phyloP scores from a whole-genome alignment of 2,888 invertebrate species.

The Oasisia sp. region DNA sequence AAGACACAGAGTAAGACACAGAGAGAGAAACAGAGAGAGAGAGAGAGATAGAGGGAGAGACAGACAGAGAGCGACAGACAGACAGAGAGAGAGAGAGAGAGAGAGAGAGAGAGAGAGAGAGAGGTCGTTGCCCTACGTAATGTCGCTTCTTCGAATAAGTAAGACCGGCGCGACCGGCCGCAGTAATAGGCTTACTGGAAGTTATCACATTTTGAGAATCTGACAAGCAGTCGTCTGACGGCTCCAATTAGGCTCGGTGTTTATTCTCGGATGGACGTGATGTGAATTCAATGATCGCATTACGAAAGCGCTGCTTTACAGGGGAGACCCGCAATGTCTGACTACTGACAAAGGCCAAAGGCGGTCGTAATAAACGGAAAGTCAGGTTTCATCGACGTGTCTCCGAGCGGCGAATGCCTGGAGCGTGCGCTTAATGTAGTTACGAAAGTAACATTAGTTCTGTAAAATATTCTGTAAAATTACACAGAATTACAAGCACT shows the following conservation, averaged over 20 bases:
- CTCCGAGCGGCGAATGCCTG: neutral
- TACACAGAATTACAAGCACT: too few species aligned
- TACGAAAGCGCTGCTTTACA: neutral
- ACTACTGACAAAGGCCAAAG: neutral
- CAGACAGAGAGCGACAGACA: too few species aligned
- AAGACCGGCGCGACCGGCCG: neutral
- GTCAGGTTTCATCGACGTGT: too few species aligned
- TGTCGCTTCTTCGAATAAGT: neutral
- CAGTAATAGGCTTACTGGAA: neutral
- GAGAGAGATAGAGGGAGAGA: too few species aligned
- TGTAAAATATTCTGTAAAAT: neutral
- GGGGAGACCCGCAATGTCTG: neutral
- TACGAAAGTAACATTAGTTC: neutral
- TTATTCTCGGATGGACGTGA: slow-evolving; percentile 5
- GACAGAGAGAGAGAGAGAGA: too few species aligned
- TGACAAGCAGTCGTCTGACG: neutral
- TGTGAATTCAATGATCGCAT: neutral
- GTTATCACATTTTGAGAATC: neutral
- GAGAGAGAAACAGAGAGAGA: too few species aligned
- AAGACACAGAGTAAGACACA: too few species aligned
- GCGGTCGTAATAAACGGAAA: neutral
- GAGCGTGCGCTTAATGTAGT: neutral
- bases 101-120: neutral
- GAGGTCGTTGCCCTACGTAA: neutral
- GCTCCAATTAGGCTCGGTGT: slow-evolving; percentile 5